Percentiles rank a stretch among this genome's conserved stretches.
Conservation (phyloP, 2,113 vertebrate species). For the Rhea americana region DNA sequence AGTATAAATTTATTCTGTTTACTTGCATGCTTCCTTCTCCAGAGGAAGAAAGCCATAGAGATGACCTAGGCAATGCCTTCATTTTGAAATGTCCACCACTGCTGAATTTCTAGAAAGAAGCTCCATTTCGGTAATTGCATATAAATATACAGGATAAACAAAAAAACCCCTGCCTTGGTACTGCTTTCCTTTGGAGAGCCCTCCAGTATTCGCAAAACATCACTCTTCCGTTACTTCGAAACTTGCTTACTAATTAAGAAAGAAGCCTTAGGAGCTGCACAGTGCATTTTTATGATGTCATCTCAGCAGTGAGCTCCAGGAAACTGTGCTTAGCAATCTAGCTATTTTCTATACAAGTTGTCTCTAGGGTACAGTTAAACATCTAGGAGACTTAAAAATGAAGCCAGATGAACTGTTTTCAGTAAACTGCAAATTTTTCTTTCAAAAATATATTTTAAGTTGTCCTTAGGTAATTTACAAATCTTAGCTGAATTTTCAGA, state of each 20-base stretch:
- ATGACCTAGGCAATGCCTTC: not conserved
- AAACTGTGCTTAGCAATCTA: not conserved
- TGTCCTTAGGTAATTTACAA: not conserved
- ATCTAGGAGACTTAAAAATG: not conserved
- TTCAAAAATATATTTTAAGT: not conserved
- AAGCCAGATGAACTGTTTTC: not conserved
- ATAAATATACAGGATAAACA: not conserved
- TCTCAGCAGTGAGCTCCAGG: not conserved
- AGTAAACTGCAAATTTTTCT: not conserved
- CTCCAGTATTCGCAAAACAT: not conserved
- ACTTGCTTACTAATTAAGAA: not conserved
- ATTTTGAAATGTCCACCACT: not conserved
- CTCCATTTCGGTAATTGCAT: not conserved
- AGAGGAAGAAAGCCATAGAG: not conserved
- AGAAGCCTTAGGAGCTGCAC: not conserved
- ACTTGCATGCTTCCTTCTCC: not conserved
- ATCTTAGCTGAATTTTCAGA: not conserved
- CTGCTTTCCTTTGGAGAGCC: not conserved
- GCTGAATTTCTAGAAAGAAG: not conserved
- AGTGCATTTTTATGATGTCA: not conserved
- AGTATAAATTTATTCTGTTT: not conserved
- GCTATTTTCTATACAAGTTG: not conserved
- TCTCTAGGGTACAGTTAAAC: not conserved
- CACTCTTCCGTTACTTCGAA: not conserved
- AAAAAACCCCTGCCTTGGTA: not conserved